Evolutionary conservation across 2,113 vertebrate genomes (phyloP), one percentile per base, ranked within the genome.

Genomic region (Saimiri boliviensis): DNA sequence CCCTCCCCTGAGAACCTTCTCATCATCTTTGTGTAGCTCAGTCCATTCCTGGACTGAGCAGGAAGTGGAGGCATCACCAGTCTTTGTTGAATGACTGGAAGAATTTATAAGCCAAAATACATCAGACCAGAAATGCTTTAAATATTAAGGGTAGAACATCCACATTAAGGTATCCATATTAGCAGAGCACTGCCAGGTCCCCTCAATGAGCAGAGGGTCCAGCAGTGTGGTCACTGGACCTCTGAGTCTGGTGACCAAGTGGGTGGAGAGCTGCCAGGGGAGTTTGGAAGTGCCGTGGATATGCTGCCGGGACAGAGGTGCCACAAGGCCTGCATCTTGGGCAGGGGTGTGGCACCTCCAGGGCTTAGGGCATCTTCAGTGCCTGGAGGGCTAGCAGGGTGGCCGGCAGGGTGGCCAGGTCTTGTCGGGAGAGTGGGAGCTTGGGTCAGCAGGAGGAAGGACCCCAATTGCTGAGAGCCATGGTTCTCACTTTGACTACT

Each of bases 381-480:
- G 42, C 30, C 37, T 19, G 40, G 32, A 73, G 71, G 13, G 3
- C 52, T 8, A 23, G 54, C 42, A 2, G 56, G 56, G 56, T 58
- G 60, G 27, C 60, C 0, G 60, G 58, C 58, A 60, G 30, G 27
- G 30, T 32, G 13, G 14, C 45, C 27, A 40, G 45, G 73, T 49
- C 73, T 76, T 58, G 20, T 27, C 1, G 1, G 17, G 9, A 14
- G 40, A 11, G 16, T 37, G 37, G 60, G 70, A 42, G 42, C 42
- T 52, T 84, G 8, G 49, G 49, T 27, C 37, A 20, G 21, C 42
- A 40, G 54, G 32, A 47, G 11, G 11, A 30, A 74, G 11, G 17
- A 9, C 10, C 4, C 5, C 0, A 3, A 8, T n/a, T 60, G 0
- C 3, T 2, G 37, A 60, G 42, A 81, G 37, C 37, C 14, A 3